Evolutionary conservation across 1,140 invertebrate genomes (phyloP), one percentile per base, ranked within the genome.

Genomic region (Nasonia giraulti): DNA sequence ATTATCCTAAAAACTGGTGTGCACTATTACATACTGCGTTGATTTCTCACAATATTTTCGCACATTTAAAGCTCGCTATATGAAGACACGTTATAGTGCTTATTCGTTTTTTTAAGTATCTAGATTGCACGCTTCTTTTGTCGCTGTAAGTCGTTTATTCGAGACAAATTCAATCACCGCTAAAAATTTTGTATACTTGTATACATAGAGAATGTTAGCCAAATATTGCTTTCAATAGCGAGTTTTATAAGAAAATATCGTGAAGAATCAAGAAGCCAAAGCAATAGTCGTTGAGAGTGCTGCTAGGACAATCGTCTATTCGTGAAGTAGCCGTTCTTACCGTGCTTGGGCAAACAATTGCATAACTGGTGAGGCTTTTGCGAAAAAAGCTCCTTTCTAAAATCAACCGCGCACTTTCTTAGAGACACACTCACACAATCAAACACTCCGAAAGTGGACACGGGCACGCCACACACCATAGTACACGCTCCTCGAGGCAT

Each of bases 1-100:
- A 83, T 83, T 69, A 40, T 68, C 82, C 50, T 33, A 44, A 33
- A 75, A 62, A n/a, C 37, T 76, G 7, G 33, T 66, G 55, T 44
- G 4, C 40, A 66, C 50, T 66, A 76, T 71, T 80, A 40, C 23
- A 80, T 71, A 73, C 69, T 20, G n/a, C 14, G 44, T 31, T 50
- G 20, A 23, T 71, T 68, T 83, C 37, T 83, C 62, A 75, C 10
- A 75, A 20, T 62, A 62, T 33, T 40, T 75, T 82, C 27, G 40
- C 37, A 27, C 7, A 33, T 62, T 0, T 37, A n/a, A 10, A 11
- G 50, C 23, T 62, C 40, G 27, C 31, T 14, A 55, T 14, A 55
- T 50, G 6, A 74, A 44, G 11, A 80, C 55, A n/a, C 20, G 2
- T 4, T 50, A 37, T 37, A 50, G 14, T 50, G 14, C 14, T 50